These are phyloP conservation scores for Cassiopea xamachana DNA, from an alignment of 30 jellyfish, hydroid and myxozoan species.

Conservation along the genomic window DNA sequence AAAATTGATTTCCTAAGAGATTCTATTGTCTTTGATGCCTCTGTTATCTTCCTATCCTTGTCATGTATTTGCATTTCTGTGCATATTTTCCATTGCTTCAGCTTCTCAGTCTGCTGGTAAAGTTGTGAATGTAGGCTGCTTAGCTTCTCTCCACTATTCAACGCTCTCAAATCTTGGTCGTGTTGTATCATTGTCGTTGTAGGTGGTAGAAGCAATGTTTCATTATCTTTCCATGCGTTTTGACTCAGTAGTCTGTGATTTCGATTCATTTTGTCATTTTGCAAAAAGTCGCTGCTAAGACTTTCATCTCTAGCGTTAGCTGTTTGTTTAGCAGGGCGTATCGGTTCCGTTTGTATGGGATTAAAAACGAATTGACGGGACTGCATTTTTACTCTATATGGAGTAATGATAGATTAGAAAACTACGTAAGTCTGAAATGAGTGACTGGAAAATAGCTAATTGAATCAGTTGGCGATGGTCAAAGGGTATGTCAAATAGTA, in stretches of 20 bases:
- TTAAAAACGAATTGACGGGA: conserved; percentile 40
- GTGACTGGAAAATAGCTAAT: too few species aligned
- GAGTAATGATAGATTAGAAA: background rate
- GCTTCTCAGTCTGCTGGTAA: conserved; percentile 96
- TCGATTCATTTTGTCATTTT: conserved; percentile 22
- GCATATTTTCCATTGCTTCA: conserved; percentile 87
- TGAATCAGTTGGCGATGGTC: too few species aligned
- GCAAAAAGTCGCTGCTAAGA: conserved; percentile 26
- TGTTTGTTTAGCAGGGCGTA: conserved; percentile 21
- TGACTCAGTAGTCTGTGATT: conserved; percentile 6
- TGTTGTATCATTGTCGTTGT: conserved; percentile 65
- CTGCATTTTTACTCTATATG: conserved; percentile 30
- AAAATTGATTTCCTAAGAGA: conserved; percentile 87
- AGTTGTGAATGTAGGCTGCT: conserved; percentile 81
- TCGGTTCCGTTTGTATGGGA: conserved; percentile 43
- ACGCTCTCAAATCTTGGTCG: conserved; percentile 73
- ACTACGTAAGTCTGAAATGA: background rate
- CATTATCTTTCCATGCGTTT: conserved; percentile 17
- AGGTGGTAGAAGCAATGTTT: conserved; percentile 67
- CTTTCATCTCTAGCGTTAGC: conserved; percentile 22
- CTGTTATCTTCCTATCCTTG: conserved; percentile 82
- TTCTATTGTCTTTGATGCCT: conserved; percentile 86
- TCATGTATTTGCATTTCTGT: conserved; percentile 86
- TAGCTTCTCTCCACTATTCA: conserved; percentile 71
- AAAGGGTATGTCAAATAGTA: too few species aligned